Evolutionary conservation across 1,140 invertebrate species (phyloP), one percentile per base, ranked within the genome.

Genomic region (Adoxophyes honmai): DNA sequence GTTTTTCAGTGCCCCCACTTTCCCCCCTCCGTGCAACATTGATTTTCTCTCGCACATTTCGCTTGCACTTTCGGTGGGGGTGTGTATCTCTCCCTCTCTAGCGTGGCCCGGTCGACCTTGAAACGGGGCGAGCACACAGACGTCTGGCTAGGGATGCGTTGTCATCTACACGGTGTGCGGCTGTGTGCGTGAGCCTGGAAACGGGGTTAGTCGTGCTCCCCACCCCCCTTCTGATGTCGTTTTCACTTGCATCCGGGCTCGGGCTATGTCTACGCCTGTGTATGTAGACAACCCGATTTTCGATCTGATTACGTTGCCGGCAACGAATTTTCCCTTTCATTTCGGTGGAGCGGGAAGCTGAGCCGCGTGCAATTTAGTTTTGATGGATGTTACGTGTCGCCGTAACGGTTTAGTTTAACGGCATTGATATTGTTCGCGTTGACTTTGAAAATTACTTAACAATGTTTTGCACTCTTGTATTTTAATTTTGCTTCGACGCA

Each of bases 41-140:
- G 83, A 86, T 86, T 85, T 82, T 85, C 82, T 84, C 72, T 77
- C 80, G 55, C 78, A 70, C 78, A 81, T 81, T 84, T 81, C 75
- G 64, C 82, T 81, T 88, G 83, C 85, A 86, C 80, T 88, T 87
- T 80, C 73, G 18, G 57, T 36, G 59, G 70, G 75, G 71, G 73
- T 77, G 70, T 21, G 57, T 75, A 56, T 65, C 42, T 57, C 72
- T 82, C 81, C 68, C 73, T 56, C 60, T 77, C 75, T 64, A 34
- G 53, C 67, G 37, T 64, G 48, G 59, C 61, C 37, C 34, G 59
- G 54, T 62, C 81, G 84, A 84, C 81, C 81, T 83, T 86, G 80
- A 82, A 81, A 70, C 67, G 59, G 73, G 78, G 76, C 60, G 73
- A 70, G 63, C 73, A 70, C 70, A 78, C 77, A 66, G 57, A 58